Percentiles rank a stretch among this genome's conserved stretches.
These are phyloP conservation scores for Gyps fulvus DNA, from an alignment of 2,113 vertebrate genomes.

Conservation along the genomic window DNA sequence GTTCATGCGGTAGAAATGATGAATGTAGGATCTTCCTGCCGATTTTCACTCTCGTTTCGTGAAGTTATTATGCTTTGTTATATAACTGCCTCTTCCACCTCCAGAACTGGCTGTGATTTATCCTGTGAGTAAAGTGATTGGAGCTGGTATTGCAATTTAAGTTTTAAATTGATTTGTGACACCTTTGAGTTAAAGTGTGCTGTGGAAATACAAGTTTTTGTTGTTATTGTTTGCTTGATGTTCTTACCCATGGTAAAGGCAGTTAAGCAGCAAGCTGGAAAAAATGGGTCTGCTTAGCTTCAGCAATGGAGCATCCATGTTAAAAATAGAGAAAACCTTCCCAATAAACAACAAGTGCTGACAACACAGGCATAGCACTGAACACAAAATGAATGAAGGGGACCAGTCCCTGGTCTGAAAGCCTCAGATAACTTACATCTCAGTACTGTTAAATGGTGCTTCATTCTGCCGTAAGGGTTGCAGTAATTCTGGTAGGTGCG, in stretches of 20 bases:
- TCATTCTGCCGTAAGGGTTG: background rate
- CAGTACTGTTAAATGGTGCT: background rate
- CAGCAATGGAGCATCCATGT: background rate
- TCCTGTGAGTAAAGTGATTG: constrained; percentile 47
- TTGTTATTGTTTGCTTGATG: constrained; percentile 28
- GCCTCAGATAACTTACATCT: background rate
- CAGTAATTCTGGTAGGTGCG: background rate
- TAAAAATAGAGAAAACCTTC: constrained; percentile 1
- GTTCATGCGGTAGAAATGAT: background rate
- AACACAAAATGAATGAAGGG: background rate
- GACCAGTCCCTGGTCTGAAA: background rate
- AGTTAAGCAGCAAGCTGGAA: background rate
- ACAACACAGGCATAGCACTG: background rate
- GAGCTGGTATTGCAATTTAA: constrained; percentile 56
- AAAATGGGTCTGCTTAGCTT: background rate
- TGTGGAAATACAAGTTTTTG: constrained; percentile 29
- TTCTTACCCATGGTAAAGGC: background rate
- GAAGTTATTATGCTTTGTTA: constrained; percentile 36
- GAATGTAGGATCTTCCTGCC: constrained; percentile 27
- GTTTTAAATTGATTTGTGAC: constrained; percentile 62
- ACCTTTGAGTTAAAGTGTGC: constrained; percentile 38
- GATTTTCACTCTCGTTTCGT: constrained; percentile 29
- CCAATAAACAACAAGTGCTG: background rate
- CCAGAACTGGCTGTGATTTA: constrained; percentile 52
- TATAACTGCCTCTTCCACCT: constrained; percentile 34